phyloP scores from a whole-genome alignment of 2,113 vertebrate genomes.

The Neogobius melanostomus region DNA sequence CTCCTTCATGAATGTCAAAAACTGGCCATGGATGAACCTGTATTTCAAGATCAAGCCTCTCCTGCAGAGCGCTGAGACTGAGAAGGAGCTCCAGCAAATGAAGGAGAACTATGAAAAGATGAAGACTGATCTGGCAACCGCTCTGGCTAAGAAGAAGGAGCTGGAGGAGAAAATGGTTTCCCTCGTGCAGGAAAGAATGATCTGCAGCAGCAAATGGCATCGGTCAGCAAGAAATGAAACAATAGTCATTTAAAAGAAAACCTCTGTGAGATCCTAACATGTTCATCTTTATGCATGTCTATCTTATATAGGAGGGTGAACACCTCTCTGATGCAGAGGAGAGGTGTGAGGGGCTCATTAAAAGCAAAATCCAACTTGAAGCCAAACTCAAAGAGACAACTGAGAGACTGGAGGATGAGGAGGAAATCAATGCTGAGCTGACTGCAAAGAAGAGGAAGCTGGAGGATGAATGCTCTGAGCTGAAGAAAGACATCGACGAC shows the following conservation, averaged over 20 bases:
- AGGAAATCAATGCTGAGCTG: conserved; percentile 82
- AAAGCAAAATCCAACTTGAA: conserved; percentile 65
- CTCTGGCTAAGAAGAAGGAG: conserved; percentile 73
- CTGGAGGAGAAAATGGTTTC: conserved; percentile 47
- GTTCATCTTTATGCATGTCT: no score
- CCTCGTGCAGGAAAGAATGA: conserved; percentile 78
- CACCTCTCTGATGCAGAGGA: conserved; percentile 64
- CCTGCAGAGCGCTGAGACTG: conserved; percentile 36
- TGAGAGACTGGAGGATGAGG: conserved; percentile 82
- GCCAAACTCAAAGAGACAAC: conserved; percentile 74
- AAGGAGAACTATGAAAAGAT: conserved; percentile 85
- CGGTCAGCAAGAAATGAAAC: conserved; percentile 50
- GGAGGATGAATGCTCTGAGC: conserved; percentile 80
- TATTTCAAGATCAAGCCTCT: no score
- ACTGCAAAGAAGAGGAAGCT: conserved; percentile 84
- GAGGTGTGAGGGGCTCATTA: conserved; percentile 65
- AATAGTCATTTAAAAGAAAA: no score
- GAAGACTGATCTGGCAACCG: conserved; percentile 80
- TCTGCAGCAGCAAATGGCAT: conserved; percentile 70
- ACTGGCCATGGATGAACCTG: no score
- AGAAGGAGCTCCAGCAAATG: conserved; percentile 74
- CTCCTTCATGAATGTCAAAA: no score
- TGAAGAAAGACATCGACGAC: conserved; percentile 70
- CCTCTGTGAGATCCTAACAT: no score
- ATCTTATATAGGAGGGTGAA: conserved; percentile 46